phyloP scores from a whole-genome alignment of 2,888 invertebrate species.

The Synanthedon vespiformis region DNA sequence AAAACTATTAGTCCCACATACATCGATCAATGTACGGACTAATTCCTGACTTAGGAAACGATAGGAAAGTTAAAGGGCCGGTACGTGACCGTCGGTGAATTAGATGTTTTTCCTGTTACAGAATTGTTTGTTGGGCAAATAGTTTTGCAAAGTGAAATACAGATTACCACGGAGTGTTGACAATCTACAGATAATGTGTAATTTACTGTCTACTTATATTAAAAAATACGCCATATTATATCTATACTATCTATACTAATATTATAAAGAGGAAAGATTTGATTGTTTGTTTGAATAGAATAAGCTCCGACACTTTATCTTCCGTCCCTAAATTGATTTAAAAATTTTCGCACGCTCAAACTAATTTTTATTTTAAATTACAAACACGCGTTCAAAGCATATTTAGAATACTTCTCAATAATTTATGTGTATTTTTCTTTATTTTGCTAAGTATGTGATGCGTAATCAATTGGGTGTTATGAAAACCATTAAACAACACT shows the following conservation, averaged over 20 bases:
- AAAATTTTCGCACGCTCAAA: background rate
- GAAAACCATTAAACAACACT: constrained; percentile 58
- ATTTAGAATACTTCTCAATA: constrained; percentile 36
- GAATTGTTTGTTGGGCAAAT: constrained; percentile 47
- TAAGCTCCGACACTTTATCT: too few relatives aligned
- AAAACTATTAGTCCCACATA: constrained; percentile 5
- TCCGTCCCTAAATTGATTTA: too few relatives aligned
- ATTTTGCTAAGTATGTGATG: constrained; percentile 34
- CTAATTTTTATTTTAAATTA: constrained; percentile 21
- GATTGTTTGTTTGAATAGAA: too few relatives aligned
- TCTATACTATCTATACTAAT: too few relatives aligned
- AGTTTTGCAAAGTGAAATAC: constrained; percentile 25
- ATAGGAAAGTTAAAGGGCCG: constrained; percentile 25
- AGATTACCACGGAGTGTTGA: background rate
- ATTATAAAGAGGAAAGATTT: too few relatives aligned
- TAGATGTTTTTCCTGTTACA: constrained; percentile 36
- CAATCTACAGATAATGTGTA: background rate
- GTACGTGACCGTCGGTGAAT: constrained; percentile 27
- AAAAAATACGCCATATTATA: too few relatives aligned
- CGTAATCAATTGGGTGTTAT: constrained; percentile 64
- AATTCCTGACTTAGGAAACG: constrained; percentile 30
- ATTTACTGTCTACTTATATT: too few relatives aligned
- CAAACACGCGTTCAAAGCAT: constrained; percentile 23
- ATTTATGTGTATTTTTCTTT: constrained; percentile 32
- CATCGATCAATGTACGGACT: constrained; percentile 34